Base-by-base conservation (phyloP, 2,797 vertebrate genomes). In the Syngnathus rostellatus region DNA sequence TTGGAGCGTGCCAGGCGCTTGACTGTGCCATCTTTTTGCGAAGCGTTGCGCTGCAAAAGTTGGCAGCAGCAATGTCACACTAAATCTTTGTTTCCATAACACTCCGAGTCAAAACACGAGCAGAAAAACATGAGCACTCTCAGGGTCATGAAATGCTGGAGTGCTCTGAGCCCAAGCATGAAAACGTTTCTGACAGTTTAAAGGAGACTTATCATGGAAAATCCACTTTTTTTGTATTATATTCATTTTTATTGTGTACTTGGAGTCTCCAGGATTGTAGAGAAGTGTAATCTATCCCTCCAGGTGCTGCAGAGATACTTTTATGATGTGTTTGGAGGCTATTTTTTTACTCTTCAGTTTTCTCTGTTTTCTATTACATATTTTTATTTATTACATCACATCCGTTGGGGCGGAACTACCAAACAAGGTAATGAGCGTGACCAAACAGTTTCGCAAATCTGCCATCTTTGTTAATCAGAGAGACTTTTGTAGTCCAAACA, bases 31-130 rank as follows among this genome's bases (percentile, higher is more conserved):
- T 77, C 77, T 81, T 84, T 83, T 73, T 87, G 77, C 78, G 78
- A 70, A 78, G 77, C 84, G 67, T 70, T 77, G 76, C 75, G 78
- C 76, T 65, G 72, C 76, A 78, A 69, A 70, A 68, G 71, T 83
- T 81, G 80, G 83, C 84, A 83, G 86, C 81, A 77, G 80, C 55
- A 61, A 80, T 84, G 86, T 89, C 88, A 82, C 77, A 83, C 74
- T 79, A 75, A 81, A 89, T 90, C 77, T 83, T 65, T 66, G 64
- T 89, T 82, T 84, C 74, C 65, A 63, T 84, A 85, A 88, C 85
- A 81, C 79, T 77, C 38, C 10, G 79, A 80, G 87, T 89, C 85
- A 86, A 81, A 84, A 87, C 82, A 86, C 10, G 45, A 72, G 78
- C 76, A 66, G 79, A 81, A 82, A 60, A 77, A 82, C 57, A 76